Base-by-base conservation (phyloP, 2,113 vertebrate genomes). In the Gulo gulo region DNA sequence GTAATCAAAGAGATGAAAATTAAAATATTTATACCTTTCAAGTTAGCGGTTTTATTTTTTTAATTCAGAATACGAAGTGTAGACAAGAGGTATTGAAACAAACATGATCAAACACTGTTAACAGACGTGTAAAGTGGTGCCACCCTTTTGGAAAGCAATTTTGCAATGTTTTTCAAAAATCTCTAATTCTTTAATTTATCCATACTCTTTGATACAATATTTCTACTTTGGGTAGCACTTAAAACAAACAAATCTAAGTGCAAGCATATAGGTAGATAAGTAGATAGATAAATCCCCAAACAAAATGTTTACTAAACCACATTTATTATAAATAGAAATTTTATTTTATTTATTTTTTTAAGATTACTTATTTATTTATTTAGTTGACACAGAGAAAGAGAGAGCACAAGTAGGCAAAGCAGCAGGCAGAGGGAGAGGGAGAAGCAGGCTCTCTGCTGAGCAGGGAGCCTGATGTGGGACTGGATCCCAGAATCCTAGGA, bases 1-100 rank as follows among this genome's bases (percentile, higher is more conserved):
- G 63, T 83, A 94, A 93, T 73, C 59, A 89, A 81, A 95, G 96
- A 95, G n/a, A 57, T 92, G 59, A 92, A 96, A 95, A 91, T 76
- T 95, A 87, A 88, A 94, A 90, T 94, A 80, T 73, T 91, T 81
- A 82, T 29, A 52, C 45, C 67, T 87, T 92, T 80, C 52, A 97
- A 84, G 92, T 67, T 84, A 90, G 61, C 52, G 20, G 71, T 36
- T 18, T 29, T 59, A 94, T 61, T 91, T 65, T 67, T 39, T 50
- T 1, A 81, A 78, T 69, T 95, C 50, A 63, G 88, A 96, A 86
- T 71, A 89, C 10, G 31, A 23, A 57, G 39, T 47, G 9, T 47
- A 83, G 90, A 13, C 55, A 88, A 96, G 45, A 9, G 4, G 14
- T n/a, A 47, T 11, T 80, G 93, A 80, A 61, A 57, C 45, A 86